Conservation (phyloP, 53 echinoderm and acorn worm genomes). For the Holothuria leucospilota region DNA sequence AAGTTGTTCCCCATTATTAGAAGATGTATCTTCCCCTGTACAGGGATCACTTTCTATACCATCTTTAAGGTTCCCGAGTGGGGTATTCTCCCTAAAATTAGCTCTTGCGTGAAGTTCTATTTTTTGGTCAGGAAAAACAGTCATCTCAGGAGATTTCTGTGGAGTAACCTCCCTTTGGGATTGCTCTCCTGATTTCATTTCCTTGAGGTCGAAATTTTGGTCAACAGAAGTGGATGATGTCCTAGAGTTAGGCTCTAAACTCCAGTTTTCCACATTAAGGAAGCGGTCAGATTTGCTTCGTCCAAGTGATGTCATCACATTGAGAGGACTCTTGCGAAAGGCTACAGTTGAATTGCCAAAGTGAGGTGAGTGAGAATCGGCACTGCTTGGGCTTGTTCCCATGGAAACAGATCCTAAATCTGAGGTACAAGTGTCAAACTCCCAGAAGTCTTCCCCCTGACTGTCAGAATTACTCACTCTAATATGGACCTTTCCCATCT, state of each 20-base stretch:
- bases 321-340: neutral
- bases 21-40: neutral
- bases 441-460: conserved; percentile 52
- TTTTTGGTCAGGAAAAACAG: conserved; percentile 13
- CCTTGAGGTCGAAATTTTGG: conserved; percentile 28
- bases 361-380: conserved; percentile 22
- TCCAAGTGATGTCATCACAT: neutral
- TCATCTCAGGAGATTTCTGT: conserved; percentile 6
- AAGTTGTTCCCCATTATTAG: neutral
- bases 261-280: conserved; percentile 47
- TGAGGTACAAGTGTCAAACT: conserved; percentile 41
- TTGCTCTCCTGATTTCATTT: neutral
- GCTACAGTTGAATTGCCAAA: neutral
- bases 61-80: neutral
- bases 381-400: conserved; percentile 31
- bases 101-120: no score
- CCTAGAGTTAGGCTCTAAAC: conserved; percentile 24
- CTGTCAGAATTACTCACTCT: conserved; percentile 37
- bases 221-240: conserved; percentile 31
- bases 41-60: neutral
- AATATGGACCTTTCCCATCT: conserved; percentile 23
- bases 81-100: neutral
- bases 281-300: conserved; percentile 42
- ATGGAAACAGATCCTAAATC: conserved; percentile 31
- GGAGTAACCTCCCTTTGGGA: neutral